These are phyloP conservation scores for Embiotoca jacksoni DNA, from an alignment of 2,113 vertebrate species.

Conservation along the genomic window DNA sequence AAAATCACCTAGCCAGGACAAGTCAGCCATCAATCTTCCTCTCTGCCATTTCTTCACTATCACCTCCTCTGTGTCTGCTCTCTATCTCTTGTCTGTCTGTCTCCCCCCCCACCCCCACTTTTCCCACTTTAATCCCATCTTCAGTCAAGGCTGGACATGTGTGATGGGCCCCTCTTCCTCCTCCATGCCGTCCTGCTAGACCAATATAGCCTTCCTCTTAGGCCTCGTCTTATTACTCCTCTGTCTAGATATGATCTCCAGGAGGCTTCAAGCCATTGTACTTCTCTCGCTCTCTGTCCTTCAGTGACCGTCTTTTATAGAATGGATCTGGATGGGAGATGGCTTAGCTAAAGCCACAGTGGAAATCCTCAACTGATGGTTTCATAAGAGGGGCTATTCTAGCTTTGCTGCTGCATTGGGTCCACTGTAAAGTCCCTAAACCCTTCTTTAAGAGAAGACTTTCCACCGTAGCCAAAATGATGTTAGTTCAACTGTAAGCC, in stretches of 20 bases:
- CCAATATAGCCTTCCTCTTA: slow-evolving; percentile 58
- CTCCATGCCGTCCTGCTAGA: slow-evolving; percentile 42
- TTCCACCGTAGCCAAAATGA: slow-evolving; percentile 21
- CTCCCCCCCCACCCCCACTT: background rate
- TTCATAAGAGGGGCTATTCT: slow-evolving; percentile 40
- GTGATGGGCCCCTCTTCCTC: slow-evolving; percentile 58
- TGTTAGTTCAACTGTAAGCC: slow-evolving; percentile 51
- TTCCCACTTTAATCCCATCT: slow-evolving; percentile 66
- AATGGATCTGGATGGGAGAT: slow-evolving; percentile 50
- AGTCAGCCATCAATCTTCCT: slow-evolving; percentile 81
- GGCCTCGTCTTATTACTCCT: slow-evolving; percentile 62
- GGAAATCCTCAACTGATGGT: slow-evolving; percentile 65
- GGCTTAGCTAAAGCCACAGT: slow-evolving; percentile 63
- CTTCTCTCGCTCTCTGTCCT: slow-evolving; percentile 49
- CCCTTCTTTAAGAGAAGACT: slow-evolving; percentile 10
- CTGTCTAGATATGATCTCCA: slow-evolving; percentile 70
- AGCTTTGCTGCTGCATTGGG: slow-evolving; percentile 31
- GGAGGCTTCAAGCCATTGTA: slow-evolving; percentile 54
- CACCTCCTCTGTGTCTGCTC: slow-evolving; percentile 55
- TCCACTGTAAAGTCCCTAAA: slow-evolving; percentile 33
- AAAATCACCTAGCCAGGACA: slow-evolving; percentile 61
- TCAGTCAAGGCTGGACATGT: slow-evolving; percentile 60
- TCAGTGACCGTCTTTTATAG: slow-evolving; percentile 48
- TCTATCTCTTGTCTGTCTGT: slow-evolving; percentile 57
- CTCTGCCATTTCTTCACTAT: slow-evolving; percentile 57